Conservation (phyloP, 2,113 vertebrate genomes). For the Oreochromis niloticus region DNA sequence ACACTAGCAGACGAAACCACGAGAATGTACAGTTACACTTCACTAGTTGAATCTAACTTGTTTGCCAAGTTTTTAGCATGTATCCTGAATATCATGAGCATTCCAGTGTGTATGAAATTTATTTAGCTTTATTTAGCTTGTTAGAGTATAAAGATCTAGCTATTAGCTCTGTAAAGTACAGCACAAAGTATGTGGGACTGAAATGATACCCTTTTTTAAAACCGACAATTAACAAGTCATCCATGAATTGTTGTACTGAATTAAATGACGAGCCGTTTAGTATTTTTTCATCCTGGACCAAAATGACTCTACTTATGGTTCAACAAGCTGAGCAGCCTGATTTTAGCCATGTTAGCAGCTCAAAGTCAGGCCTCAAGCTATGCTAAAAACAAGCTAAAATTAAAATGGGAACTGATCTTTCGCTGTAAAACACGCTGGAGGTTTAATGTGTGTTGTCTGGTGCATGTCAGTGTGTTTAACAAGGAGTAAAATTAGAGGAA, state of each 20-base stretch:
- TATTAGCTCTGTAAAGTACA: not conserved
- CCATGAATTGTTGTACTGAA: not conserved
- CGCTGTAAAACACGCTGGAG: not conserved
- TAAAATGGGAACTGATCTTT: not conserved
- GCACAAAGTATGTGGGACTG: not conserved
- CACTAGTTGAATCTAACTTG: not conserved
- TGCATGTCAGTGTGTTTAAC: not conserved
- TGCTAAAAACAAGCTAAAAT: not conserved
- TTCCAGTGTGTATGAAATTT: not conserved
- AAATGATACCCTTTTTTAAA: not conserved
- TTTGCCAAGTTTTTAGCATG: not conserved
- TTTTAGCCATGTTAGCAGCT: not conserved
- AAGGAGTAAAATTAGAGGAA: not conserved
- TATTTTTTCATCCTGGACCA: not conserved
- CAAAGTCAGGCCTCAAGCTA: not conserved
- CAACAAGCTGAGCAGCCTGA: not conserved
- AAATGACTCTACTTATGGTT: not conserved
- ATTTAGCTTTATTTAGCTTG: accelerated
- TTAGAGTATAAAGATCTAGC: not conserved
- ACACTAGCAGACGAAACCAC: not conserved
- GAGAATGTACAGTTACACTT: not conserved
- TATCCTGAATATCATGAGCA: not conserved
- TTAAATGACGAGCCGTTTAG: not conserved
- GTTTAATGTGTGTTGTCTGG: not conserved
- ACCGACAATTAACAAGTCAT: not conserved